phyloP scores from a whole-genome alignment of 1,140 invertebrate genomes.

The Gyrodactylus salaris region DNA sequence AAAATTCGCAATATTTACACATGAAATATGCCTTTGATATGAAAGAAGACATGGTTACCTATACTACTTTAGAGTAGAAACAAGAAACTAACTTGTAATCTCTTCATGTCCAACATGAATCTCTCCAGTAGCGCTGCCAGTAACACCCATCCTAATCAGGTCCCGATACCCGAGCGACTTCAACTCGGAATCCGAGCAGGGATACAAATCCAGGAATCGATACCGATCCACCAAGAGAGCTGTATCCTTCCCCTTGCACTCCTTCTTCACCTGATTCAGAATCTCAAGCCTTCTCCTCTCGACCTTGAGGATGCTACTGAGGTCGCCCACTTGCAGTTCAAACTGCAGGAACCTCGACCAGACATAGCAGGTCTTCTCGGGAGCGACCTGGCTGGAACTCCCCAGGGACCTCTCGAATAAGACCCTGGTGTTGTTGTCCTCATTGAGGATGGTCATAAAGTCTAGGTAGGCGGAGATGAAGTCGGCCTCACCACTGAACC shows the following conservation, averaged over 20 bases:
- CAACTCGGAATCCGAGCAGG: conserved; percentile 50
- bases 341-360: conserved; percentile 95
- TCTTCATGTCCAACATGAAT: neutral
- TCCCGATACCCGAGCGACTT: conserved; percentile 28
- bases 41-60: too few species aligned
- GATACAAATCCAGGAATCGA: conserved; percentile 64
- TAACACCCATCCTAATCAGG: neutral
- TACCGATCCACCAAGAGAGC: conserved; percentile 71
- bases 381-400: conserved; percentile 53
- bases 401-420: conserved; percentile 63
- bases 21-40: too few species aligned
- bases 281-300: conserved; percentile 60
- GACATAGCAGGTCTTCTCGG: conserved; percentile 71
- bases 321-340: conserved; percentile 83
- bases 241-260: conserved; percentile 80
- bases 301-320: conserved; percentile 85
- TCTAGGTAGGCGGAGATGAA: conserved; percentile 81
- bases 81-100: too few species aligned
- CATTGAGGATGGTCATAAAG: conserved; percentile 82
- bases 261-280: conserved; percentile 49
- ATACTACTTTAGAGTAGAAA: too few species aligned
- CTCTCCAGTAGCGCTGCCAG: neutral
- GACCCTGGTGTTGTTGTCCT: conserved; percentile 93
- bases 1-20: too few species aligned
- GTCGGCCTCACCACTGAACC: conserved; percentile 62